Conservation (phyloP, 2,888 invertebrate species). For the Machimus rusticus region DNA sequence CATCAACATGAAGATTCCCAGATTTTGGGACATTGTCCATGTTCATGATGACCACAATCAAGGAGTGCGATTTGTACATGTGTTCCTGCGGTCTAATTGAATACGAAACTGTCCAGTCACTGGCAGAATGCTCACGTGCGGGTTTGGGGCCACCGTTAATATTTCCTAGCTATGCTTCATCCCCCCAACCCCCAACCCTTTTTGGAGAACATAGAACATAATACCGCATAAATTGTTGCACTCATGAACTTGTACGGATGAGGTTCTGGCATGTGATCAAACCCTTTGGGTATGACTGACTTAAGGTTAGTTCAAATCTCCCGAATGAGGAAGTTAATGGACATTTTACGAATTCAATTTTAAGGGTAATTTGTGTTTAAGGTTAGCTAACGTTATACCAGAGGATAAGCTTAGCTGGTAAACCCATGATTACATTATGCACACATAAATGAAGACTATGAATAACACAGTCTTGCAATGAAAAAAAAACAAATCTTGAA, state of each 20-base stretch:
- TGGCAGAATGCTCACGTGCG: neutral
- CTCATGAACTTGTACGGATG: neutral
- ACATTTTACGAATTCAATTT: neutral
- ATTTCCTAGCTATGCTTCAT: neutral
- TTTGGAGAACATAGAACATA: neutral
- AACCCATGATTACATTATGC: no score
- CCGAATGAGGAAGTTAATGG: neutral
- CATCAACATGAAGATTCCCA: slow-evolving; percentile 25
- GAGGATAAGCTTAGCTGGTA: neutral
- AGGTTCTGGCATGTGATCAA: neutral
- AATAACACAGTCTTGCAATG: no score
- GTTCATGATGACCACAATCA: slow-evolving; percentile 23
- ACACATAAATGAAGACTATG: no score
- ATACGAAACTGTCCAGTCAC: neutral
- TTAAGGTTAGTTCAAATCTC: neutral
- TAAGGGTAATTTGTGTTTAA: neutral
- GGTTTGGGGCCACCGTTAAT: neutral
- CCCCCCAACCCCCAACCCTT: neutral
- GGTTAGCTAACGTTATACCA: neutral
- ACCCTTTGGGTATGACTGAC: neutral
- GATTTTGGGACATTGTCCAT: slow-evolving; percentile 23
- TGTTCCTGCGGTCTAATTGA: slow-evolving; percentile 34
- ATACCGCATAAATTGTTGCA: neutral
- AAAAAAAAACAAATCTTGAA: no score
- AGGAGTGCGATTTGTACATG: slow-evolving; percentile 36